Evolutionary conservation across 2,113 vertebrate genomes (phyloP), one percentile per base, ranked within the genome.

Genomic region (Ictalurus furcatus): DNA sequence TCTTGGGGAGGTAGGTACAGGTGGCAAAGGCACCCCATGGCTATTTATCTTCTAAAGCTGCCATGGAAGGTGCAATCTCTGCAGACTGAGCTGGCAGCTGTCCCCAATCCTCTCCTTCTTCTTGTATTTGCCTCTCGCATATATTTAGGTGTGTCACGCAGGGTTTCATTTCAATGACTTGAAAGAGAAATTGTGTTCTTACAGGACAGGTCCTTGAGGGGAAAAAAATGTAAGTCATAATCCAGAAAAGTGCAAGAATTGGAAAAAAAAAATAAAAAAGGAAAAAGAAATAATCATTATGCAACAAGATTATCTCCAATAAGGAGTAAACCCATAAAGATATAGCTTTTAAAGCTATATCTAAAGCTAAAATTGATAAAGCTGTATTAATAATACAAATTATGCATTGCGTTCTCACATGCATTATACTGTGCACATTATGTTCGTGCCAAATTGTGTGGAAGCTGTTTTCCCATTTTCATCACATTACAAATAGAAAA

Each of bases 11-110:
- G 63, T n/a, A 40, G 93, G 93, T 88, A 89, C 85, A 76, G 88
- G 92, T 89, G 92, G 92, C 94, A 95, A 94, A 94, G 94, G 93
- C 90, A 85, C 87, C 74, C 85, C 59, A 40, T 73, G 37, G 79
- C 95, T 91, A 95, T 95, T 91, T 88, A 85, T 95, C 94, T 95
- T 95, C 84, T 88, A 89, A 91, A 91, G 91, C 91, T 94, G 94
- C 95, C 92, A 88, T 92, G 88, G 16, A 91, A 54, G 92, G 94
- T 89, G 86, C 85, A 81, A 85, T 91, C 84, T 91, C 87, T 44
- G 21, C 85, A 90, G 84, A 78, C 76, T 61, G 85, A 88, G 58
- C 54, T 89, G 89, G 91, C 86, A 87, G 87, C 73, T 37, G 25
- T 88, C 83, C 89, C 80, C 67, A 85, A 56, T 52, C 59, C 79